phyloP scores from a whole-genome alignment of 2,113 vertebrate species.

The Glaucomys volans region DNA sequence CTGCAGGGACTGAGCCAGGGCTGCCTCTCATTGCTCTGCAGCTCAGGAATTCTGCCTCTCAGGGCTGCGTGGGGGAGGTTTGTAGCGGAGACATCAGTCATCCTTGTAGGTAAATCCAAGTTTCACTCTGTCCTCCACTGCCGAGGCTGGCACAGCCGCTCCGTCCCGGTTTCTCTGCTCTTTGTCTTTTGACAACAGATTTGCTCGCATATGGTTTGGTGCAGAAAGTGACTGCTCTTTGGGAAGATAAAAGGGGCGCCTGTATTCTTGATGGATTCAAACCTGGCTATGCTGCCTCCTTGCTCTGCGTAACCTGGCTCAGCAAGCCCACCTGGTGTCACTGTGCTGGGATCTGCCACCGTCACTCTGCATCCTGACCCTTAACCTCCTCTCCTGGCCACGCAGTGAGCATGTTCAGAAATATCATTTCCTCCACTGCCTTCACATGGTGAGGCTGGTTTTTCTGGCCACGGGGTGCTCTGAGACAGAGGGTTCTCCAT shows the following conservation, averaged over 20 bases:
- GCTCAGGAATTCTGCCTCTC: not conserved
- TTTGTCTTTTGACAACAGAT: not conserved
- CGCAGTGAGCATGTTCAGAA: rapidly evolving
- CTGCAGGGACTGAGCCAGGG: not conserved
- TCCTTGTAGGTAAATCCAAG: not conserved
- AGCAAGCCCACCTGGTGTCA: not conserved
- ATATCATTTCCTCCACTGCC: too few relatives aligned
- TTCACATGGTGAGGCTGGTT: rapidly evolving
- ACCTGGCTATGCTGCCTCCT: not conserved
- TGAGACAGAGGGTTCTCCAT: not conserved
- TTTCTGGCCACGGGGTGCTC: not conserved
- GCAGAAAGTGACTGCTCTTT: not conserved
- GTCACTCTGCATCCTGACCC: not conserved
- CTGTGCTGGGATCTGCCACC: not conserved
- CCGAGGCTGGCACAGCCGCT: not conserved
- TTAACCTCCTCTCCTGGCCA: rapidly evolving
- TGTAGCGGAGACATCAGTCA: not conserved
- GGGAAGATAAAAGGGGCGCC: not conserved
- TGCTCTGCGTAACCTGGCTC: not conserved
- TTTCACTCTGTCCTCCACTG: rapidly evolving
- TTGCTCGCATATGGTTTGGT: not conserved
- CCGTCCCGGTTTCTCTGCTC: not conserved
- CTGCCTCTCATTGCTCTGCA: not conserved
- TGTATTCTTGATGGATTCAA: not conserved
- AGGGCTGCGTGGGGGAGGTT: not conserved